phyloP scores from a whole-genome alignment of 1,140 invertebrate genomes.

The Cryptotermes secundus region DNA sequence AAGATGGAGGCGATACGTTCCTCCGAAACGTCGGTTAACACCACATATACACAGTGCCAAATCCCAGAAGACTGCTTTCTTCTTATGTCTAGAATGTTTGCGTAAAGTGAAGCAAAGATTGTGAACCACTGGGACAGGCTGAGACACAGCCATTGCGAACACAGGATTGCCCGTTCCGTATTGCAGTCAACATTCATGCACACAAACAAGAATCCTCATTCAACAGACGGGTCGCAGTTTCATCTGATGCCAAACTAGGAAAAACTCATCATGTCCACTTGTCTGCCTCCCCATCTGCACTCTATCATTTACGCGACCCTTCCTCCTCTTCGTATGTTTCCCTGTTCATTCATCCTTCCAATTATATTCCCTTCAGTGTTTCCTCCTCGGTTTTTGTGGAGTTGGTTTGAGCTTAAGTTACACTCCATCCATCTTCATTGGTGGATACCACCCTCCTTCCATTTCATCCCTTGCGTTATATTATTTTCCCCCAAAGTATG shows the following conservation, averaged over 20 bases:
- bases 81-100: too few relatives aligned
- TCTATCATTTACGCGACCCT: neutral
- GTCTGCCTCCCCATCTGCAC: neutral
- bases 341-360: neutral
- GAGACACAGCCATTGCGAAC: too few relatives aligned
- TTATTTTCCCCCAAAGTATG: constrained; percentile 1
- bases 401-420: neutral
- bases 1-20: too few relatives aligned
- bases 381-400: neutral
- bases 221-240: neutral
- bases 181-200: neutral
- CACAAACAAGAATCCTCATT: neutral
- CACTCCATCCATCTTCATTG: constrained; percentile 5
- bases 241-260: neutral
- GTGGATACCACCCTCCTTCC: neutral
- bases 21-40: too few relatives aligned
- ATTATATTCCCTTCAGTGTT: neutral
- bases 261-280: neutral
- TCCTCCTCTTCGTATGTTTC: neutral
- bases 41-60: too few relatives aligned
- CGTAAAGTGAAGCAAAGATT: too few relatives aligned
- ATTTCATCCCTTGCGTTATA: neutral
- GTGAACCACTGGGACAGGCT: too few relatives aligned
- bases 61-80: too few relatives aligned
- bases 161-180: too few relatives aligned